Evolutionary conservation across 2,888 invertebrate species (phyloP).

Genomic region (Thyatira batis): DNA sequence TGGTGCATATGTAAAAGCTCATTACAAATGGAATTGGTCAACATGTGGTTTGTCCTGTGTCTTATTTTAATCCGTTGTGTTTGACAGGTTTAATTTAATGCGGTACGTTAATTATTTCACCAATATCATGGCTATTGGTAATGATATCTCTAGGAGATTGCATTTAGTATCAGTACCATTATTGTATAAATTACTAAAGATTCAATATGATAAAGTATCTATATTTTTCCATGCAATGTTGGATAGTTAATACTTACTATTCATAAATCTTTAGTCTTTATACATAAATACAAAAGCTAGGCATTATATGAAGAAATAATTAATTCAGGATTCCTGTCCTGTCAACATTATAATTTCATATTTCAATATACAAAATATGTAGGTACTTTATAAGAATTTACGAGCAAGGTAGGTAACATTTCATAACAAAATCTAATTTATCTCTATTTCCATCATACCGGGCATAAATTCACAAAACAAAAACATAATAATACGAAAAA

Average conservation of each 20-base stretch:
- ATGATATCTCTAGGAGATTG: background rate
- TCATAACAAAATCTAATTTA: background rate
- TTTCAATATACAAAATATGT: no score
- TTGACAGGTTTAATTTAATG: slow-evolving; percentile 48
- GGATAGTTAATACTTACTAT: no score
- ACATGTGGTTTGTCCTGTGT: slow-evolving; percentile 41
- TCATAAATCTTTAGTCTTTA: background rate
- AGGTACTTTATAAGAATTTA: background rate
- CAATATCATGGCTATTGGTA: background rate
- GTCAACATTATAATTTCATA: no score
- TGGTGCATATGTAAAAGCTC: slow-evolving; percentile 45
- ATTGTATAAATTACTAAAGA: no score
- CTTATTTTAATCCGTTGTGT: slow-evolving; percentile 47
- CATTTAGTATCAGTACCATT: no score
- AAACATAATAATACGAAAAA: background rate
- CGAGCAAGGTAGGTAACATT: background rate
- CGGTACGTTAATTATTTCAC: slow-evolving; percentile 29
- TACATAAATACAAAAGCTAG: background rate
- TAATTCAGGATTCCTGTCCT: no score
- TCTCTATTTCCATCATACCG: background rate
- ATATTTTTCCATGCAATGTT: no score
- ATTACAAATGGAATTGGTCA: slow-evolving; percentile 55
- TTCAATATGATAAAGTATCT: no score
- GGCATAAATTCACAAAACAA: background rate
- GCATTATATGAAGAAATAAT: no score